A percentile compares a stretch with the other conserved stretches of the same genome.
Evolutionary conservation across 2,113 vertebrate genomes (phyloP).

Genomic region (Catharus minimus): DNA sequence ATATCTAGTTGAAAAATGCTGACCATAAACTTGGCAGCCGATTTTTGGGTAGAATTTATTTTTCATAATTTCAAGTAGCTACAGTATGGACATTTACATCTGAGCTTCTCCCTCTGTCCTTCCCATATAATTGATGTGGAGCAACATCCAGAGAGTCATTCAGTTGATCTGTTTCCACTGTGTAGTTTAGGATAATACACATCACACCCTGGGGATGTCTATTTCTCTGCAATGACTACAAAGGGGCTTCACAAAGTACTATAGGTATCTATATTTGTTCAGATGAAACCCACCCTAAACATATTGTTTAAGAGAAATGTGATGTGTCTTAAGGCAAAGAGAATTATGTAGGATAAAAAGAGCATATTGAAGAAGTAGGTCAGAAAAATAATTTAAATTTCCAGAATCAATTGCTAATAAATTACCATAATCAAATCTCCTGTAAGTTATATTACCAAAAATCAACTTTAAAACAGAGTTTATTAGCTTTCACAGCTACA

Average conservation of each 20-base stretch:
- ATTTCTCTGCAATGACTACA: neutral
- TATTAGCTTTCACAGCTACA: neutral
- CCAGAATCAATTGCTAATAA: neutral
- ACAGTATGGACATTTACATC: neutral
- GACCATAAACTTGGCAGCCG: neutral
- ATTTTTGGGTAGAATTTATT: neutral
- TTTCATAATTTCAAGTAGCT: neutral
- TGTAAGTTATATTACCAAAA: neutral
- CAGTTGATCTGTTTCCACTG: neutral
- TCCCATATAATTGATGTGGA: neutral
- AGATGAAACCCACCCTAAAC: neutral
- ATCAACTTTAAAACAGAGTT: neutral
- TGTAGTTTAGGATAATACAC: neutral
- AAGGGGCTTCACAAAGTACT: neutral
- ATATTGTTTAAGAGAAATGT: neutral
- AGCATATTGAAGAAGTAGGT: neutral
- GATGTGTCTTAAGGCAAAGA: neutral
- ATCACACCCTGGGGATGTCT: neutral
- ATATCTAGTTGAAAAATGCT: neutral
- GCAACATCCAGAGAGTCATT: neutral
- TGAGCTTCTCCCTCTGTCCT: neutral
- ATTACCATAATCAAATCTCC: neutral
- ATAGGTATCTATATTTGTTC: neutral
- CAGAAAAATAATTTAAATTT: slow-evolving; percentile 4
- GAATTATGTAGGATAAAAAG: neutral